Evolutionary conservation across 2,797 vertebrate genomes (phyloP).

Genomic region (Thunnus albacares): DNA sequence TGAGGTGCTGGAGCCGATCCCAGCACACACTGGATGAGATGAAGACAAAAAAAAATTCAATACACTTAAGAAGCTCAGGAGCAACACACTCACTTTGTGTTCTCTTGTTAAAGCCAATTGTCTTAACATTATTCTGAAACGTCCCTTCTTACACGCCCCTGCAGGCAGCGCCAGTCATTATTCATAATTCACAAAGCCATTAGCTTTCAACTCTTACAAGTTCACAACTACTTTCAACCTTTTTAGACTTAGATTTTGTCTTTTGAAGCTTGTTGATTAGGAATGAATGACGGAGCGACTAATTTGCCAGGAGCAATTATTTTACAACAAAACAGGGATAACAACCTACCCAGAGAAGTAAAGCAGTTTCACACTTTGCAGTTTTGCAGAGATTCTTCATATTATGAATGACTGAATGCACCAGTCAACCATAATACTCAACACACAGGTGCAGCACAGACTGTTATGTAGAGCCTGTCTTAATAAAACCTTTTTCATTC

Average conservation of each 20-base stretch:
- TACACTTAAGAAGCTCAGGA: conserved; percentile 35
- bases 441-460: background rate
- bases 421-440: background rate
- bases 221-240: conserved; percentile 61
- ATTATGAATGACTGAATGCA: conserved; percentile 12
- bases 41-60: conserved; percentile 22
- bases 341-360: conserved; percentile 32
- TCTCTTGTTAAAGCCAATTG: conserved; percentile 63
- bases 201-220: conserved; percentile 70
- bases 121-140: conserved; percentile 54
- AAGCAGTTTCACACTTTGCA: conserved; percentile 6
- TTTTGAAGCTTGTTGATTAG: conserved; percentile 63
- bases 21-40: conserved; percentile 14
- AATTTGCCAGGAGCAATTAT: conserved; percentile 48
- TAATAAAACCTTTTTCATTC: conserved; percentile 1
- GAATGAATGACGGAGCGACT: conserved; percentile 51
- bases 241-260: conserved; percentile 43
- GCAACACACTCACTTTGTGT: conserved; percentile 45
- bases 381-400: background rate
- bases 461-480: no score
- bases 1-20: background rate
- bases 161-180: conserved; percentile 63
- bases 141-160: conserved; percentile 55
- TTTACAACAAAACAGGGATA: conserved; percentile 43
- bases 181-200: conserved; percentile 79